These are phyloP conservation scores for Limosa lapponica DNA, from an alignment of 2,797 vertebrate genomes.

Conservation along the genomic window DNA sequence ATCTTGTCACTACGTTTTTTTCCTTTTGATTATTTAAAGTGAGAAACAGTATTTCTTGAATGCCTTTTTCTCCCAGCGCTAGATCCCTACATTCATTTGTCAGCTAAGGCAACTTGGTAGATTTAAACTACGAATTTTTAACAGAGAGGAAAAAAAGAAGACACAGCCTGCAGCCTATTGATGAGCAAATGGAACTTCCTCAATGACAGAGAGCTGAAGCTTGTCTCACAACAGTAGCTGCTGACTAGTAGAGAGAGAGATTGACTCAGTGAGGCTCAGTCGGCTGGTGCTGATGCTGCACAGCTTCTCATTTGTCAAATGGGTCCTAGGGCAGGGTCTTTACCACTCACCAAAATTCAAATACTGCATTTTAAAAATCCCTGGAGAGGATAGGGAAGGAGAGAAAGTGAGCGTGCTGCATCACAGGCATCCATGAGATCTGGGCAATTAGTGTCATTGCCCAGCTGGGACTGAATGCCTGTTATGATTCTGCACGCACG, in stretches of 20 bases:
- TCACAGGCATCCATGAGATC: constrained; percentile 75
- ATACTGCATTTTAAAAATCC: constrained; percentile 82
- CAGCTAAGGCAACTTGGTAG: constrained; percentile 78
- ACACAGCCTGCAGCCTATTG: constrained; percentile 77
- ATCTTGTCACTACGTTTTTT: constrained; percentile 72
- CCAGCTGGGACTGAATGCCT: constrained; percentile 77
- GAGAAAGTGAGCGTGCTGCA: constrained; percentile 62
- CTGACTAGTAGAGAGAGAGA: constrained; percentile 67
- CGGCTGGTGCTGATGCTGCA: constrained; percentile 77
- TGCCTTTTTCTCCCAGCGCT: constrained; percentile 18
- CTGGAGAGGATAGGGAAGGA: constrained; percentile 68
- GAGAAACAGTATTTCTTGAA: constrained; percentile 23
- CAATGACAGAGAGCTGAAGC: constrained; percentile 77
- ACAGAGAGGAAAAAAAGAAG: constrained; percentile 28
- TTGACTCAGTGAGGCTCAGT: constrained; percentile 77
- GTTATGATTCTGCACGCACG: constrained; percentile 58
- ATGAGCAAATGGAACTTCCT: constrained; percentile 79
- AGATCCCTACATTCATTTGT: constrained; percentile 70
- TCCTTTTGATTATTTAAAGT: constrained; percentile 73
- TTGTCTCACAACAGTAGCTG: constrained; percentile 75
- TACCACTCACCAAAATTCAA: constrained; percentile 85
- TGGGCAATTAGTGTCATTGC: constrained; percentile 76
- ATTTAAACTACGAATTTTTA: constrained; percentile 54
- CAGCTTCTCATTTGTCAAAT: constrained; percentile 85
- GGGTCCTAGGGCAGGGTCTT: constrained; percentile 82